phyloP scores from a whole-genome alignment of 2,888 invertebrate genomes.

The Sesia apiformis region DNA sequence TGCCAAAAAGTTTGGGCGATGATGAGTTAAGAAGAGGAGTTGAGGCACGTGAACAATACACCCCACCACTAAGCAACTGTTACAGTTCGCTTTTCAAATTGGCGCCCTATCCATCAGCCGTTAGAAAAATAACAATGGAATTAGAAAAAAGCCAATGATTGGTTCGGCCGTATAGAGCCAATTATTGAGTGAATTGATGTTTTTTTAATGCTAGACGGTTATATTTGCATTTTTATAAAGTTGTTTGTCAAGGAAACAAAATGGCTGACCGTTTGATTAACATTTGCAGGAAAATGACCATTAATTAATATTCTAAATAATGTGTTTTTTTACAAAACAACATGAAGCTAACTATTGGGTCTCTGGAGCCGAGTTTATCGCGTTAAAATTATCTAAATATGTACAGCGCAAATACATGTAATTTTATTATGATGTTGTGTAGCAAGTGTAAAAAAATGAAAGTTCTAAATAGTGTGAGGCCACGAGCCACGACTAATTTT shows the following conservation, averaged over 20 bases:
- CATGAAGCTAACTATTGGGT: no score
- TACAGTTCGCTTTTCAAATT: conserved; percentile 11
- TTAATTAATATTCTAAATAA: conserved; percentile 2
- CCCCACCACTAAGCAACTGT: neutral
- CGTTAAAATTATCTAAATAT: no score
- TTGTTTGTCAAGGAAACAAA: conserved; percentile 7
- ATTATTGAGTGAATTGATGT: neutral
- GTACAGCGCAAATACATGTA: no score
- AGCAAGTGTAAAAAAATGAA: no score
- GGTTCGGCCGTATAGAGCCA: neutral
- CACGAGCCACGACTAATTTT: no score
- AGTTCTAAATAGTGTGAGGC: no score
- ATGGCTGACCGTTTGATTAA: conserved; percentile 5
- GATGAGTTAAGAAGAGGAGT: neutral
- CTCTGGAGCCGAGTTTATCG: no score
- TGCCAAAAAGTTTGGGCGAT: neutral
- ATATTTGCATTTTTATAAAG: neutral
- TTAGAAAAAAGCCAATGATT: conserved; percentile 11
- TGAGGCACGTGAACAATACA: neutral
- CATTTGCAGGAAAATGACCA: neutral
- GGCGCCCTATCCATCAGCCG: conserved; percentile 21
- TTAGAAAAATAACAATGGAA: conserved; percentile 16
- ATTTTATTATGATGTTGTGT: no score
- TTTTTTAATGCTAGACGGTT: neutral
- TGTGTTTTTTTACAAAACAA: conserved; percentile 1